Base-by-base conservation (phyloP, 2,888 invertebrate species). In the Archips crataeganus region DNA sequence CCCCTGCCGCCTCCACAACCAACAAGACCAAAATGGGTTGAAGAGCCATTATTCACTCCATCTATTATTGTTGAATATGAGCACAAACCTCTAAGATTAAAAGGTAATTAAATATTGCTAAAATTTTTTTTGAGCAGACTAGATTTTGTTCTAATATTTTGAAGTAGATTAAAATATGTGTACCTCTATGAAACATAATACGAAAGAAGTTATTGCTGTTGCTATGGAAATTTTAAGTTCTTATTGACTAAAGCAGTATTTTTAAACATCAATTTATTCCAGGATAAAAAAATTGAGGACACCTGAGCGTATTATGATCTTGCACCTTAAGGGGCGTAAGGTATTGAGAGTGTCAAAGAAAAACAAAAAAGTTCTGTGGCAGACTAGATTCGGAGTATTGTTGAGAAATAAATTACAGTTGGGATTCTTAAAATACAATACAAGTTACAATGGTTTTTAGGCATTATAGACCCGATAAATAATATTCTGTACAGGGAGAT, bases 51-150 rank as follows among this genome's bases (percentile, higher is more conserved):
- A 80, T 91, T 94, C 77, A 82, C 88, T 69, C 93, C 97, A 77
- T 93, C 95, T 57, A 94, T 95, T 82, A 95, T 97, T 77, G 95
- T 96, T 80, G 97, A 97, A 90, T 97, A 97, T 92, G 96, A 96
- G 78, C 97, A 97, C 87, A 96, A 95, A 86, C 91, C 95, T 76
- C 85, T 95, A 60, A 89, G 93, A 85, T 84, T 91, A 77, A 93
- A 94, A 93, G 94, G 96, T 95, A 95, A 94, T 81, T 83, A 76
- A 76, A 68, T 63, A 34, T 51, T 74, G 54, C 76, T 76, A 76
- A 68, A 59, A 62, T 70, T 32, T 51, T 72, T 69, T 62, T 45
- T 62, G 6, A 15, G 23, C 47, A 60, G 47, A 45, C 47, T 59
- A 57, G 13, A 45, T 34, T 39, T 64, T 34, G 47, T 34, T 51